Evolutionary conservation across 2,113 vertebrate species (phyloP), one percentile per base, ranked within the genome.

Genomic region (Rhinoptilus africanus): DNA sequence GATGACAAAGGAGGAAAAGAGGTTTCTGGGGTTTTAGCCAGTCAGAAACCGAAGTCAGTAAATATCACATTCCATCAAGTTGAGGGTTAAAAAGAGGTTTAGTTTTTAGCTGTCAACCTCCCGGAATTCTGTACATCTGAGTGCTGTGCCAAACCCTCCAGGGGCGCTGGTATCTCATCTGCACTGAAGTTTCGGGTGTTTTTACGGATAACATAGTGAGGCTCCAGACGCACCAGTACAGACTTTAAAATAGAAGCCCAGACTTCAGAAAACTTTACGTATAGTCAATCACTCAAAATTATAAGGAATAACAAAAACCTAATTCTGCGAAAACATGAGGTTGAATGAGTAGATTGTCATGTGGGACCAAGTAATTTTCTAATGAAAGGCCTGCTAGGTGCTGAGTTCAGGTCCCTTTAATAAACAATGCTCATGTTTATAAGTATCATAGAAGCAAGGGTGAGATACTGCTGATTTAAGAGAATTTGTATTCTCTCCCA

Each of bases 401-500:
- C 16, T 18, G 28, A 48, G 14, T 37, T 85, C 9, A 22, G 30
- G 16, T 85, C 18, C n/a, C 41, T 88, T 88, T 57, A 74, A 89
- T 73, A 75, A 72, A 34, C 43, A 60, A 12, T 22, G 11, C 6
- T 37, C 59, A 30, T 53, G 56, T 91, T 88, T 28, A 1, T 50
- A 87, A 41, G 34, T 91, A 45, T 89, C 88, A 51, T 12, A 86
- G n/a, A 97, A 96, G 74, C 47, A 85, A 43, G 24, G 0, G 4
- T 30, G 60, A 85, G 50, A 56, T 34, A 14, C 21, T 85, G 63
- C 54, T 95, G 62, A 77, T 85, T 62, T 74, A 51, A 93, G 62
- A 96, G 84, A 57, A 90, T 95, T 85, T 92, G 57, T 91, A 88
- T 92, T 97, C 84, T 88, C 24, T 89, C 19, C 63, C 64, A 59